Evolutionary conservation across 2,888 invertebrate genomes (phyloP), one percentile per base, ranked within the genome.

Genomic region (Marasmarcha lunaedactyla): DNA sequence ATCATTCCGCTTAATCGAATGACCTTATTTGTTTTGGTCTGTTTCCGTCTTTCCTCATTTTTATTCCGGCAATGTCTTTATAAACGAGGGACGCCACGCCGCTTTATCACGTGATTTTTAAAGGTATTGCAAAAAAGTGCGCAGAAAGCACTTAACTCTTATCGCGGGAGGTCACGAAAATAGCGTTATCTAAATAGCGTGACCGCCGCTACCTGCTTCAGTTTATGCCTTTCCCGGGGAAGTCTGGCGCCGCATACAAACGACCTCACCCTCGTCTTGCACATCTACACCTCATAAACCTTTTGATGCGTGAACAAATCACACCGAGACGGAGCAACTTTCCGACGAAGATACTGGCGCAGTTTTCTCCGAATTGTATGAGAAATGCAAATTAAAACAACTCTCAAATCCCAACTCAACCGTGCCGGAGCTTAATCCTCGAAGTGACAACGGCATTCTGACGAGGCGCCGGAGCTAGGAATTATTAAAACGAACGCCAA

Each of bases 401-500:
- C 76, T 81, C 71, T 71, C 63, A 74, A 78, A 79, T 77, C 71
- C 64, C 74, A 79, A 79, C 77, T 79, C 77, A 76, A 74, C 78
- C 81, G 81, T 79, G 81, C 77, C 76, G 72, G 69, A 63, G 78
- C 79, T 81, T 81, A 83, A 81, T 81, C 81, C 79, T 63, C 78
- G 81, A 79, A 81, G 83, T 79, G 83, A 83, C 83, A 81, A 81
- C 83, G 79, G 81, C 77, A 81, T 83, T 81, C 81, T 81, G 81
- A 77, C 79, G 81, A 81, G 83, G 83, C 81, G 83, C 81, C 81
- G 78, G 76, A 72, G 78, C 78, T 69, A 74, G 78, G 79, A 81
- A 81, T 83, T 81, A 81, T 83, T 79, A 83, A 83, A 83, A 81
- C 81, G 83, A 81, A 81, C 81, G 81, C 79, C 81, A 83, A 81